phyloP scores from a whole-genome alignment of 2,113 vertebrate genomes.

The Noctilio leporinus region DNA sequence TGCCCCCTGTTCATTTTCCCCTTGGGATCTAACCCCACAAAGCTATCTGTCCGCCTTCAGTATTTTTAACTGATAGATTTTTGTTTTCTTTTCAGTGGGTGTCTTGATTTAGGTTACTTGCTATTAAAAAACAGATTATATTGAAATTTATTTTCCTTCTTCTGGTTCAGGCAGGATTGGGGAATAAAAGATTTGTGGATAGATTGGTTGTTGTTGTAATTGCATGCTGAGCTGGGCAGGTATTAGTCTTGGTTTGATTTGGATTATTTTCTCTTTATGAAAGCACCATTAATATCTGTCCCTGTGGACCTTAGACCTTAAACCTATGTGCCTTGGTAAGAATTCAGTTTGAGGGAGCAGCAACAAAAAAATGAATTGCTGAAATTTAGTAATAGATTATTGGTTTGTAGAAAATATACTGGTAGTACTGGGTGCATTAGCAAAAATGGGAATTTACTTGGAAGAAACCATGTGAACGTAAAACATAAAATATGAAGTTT shows the following conservation, averaged over 20 bases:
- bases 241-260: background rate
- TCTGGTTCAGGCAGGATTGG: background rate
- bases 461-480: background rate
- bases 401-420: background rate
- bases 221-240: background rate
- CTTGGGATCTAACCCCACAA: background rate
- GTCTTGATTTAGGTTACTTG: background rate
- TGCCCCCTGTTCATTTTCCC: background rate
- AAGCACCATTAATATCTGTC: background rate
- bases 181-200: background rate
- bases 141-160: background rate
- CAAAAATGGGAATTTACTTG: background rate
- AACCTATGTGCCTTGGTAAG: background rate
- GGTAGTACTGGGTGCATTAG: background rate
- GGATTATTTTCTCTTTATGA: conserved; percentile 1
- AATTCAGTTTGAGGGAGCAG: background rate
- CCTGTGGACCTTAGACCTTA: background rate
- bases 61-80: background rate
- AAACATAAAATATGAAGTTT: background rate
- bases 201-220: conserved; percentile 3
- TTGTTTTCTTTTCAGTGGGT: background rate
- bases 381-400: background rate
- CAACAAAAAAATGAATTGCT: background rate
- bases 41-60: background rate
- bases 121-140: background rate